These are phyloP conservation scores for Leptinotarsa texana DNA, from an alignment of 1,140 invertebrate genomes.

Conservation along the genomic window DNA sequence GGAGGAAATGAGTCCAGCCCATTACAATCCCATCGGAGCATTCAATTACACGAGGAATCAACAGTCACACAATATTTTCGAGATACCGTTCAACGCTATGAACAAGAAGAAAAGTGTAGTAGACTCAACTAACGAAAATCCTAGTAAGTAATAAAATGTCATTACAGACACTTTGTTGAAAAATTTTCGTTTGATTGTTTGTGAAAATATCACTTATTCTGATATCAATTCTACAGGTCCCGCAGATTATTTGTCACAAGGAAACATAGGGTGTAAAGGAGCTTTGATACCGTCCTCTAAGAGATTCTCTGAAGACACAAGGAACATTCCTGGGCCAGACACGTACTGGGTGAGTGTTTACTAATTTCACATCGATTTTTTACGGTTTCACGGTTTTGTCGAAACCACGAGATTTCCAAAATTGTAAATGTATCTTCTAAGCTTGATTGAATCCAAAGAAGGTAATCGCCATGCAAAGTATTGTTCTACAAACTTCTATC, in stretches of 20 bases:
- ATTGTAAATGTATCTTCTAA: neutral
- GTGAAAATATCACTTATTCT: too few species aligned
- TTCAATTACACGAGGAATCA: neutral
- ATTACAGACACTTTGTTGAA: too few species aligned
- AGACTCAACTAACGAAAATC: neutral
- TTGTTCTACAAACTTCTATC: neutral
- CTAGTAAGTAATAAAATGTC: neutral
- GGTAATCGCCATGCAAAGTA: neutral
- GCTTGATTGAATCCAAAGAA: neutral
- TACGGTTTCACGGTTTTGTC: neutral
- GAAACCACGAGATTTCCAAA: neutral
- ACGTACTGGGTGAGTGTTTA: neutral
- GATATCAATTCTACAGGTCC: neutral
- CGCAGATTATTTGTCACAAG: neutral
- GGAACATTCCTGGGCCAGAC: neutral
- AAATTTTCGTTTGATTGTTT: too few species aligned
- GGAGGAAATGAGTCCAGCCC: neutral
- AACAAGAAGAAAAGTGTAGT: neutral
- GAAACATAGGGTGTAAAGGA: neutral
- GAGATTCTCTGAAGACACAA: neutral
- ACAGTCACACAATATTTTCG: neutral
- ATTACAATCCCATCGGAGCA: neutral
- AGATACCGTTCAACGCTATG: neutral
- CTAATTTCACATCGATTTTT: neutral
- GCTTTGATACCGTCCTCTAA: neutral